Evolutionary conservation across 2,888 invertebrate species (phyloP).

Genomic region (Spodoptera exigua): DNA sequence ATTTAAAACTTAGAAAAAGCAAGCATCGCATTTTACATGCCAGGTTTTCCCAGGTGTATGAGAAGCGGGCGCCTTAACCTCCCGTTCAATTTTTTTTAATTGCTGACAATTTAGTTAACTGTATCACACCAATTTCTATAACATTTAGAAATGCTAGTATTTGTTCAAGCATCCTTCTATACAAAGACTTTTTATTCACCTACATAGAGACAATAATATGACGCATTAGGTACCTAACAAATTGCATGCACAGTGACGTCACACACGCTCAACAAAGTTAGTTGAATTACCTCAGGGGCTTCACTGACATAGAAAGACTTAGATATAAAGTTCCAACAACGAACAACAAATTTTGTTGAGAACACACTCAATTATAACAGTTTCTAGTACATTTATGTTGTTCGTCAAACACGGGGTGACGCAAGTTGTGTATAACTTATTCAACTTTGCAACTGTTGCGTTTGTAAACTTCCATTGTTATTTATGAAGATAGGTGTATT

Average conservation of each 20-base stretch:
- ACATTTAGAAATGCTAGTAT: too few species aligned
- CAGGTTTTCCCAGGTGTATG: too few species aligned
- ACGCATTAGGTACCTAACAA: constrained; percentile 36
- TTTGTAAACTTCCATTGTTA: not conserved
- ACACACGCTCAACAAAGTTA: constrained; percentile 61
- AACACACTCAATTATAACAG: constrained; percentile 13
- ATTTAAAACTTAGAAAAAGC: too few species aligned
- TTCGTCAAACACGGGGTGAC: constrained; percentile 16
- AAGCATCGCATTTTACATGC: too few species aligned
- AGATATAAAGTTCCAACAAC: constrained; percentile 23
- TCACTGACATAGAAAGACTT: constrained; percentile 6
- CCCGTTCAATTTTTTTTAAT: too few species aligned
- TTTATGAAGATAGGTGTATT: not conserved
- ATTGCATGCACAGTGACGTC: constrained; percentile 57
- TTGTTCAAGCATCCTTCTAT: too few species aligned
- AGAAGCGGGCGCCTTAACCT: too few species aligned
- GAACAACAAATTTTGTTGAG: constrained; percentile 6
- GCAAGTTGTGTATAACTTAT: constrained; percentile 16
- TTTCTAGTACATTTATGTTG: constrained; percentile 12
- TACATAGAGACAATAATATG: constrained; percentile 37
- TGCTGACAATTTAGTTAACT: too few species aligned
- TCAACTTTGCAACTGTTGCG: constrained; percentile 1
- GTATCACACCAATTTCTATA: too few species aligned
- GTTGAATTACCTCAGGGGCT: constrained; percentile 61
- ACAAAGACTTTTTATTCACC: constrained; percentile 11